A percentile compares a stretch with the other conserved stretches of the same genome.
phyloP scores from a whole-genome alignment of 1,140 invertebrate genomes.

The Ctenoplectra terminalis region DNA sequence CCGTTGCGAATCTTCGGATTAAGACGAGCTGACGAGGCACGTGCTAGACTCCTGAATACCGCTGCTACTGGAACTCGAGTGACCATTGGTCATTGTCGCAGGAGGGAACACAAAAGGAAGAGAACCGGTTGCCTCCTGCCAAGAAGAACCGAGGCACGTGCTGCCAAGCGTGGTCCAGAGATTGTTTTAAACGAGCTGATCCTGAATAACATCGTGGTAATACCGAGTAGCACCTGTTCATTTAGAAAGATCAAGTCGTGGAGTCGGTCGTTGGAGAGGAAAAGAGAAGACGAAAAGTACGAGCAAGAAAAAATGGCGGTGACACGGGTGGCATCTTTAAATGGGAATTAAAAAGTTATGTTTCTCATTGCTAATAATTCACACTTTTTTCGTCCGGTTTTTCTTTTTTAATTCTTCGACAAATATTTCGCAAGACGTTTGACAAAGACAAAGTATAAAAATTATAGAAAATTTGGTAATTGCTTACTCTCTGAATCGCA shows the following conservation, averaged over 20 bases:
- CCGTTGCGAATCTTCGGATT: conserved; percentile 70
- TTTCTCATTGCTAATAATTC: not conserved
- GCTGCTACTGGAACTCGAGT: conserved; percentile 65
- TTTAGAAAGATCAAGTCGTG: conserved; percentile 8
- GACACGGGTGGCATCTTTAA: not conserved
- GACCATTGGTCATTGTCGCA: conserved; percentile 74
- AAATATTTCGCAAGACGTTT: too few relatives aligned
- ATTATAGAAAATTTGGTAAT: too few relatives aligned
- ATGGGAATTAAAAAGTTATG: not conserved
- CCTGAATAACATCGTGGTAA: conserved; percentile 53
- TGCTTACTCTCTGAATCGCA: too few relatives aligned
- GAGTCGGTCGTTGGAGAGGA: not conserved
- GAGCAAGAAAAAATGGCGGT: too few relatives aligned
- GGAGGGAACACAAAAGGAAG: conserved; percentile 65
- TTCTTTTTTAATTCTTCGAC: too few relatives aligned
- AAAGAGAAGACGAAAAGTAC: not conserved
- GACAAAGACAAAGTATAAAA: too few relatives aligned
- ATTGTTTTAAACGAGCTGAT: conserved; percentile 59
- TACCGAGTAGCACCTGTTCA: conserved; percentile 48
- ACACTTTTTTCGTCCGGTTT: too few relatives aligned
- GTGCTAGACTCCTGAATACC: conserved; percentile 69
- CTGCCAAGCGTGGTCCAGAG: conserved; percentile 65
- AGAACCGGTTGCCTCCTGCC: conserved; percentile 72
- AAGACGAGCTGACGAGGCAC: conserved; percentile 69
- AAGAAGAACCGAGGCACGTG: conserved; percentile 67